Conservation (phyloP, 2,113 vertebrate genomes). For the Acinonyx jubatus region DNA sequence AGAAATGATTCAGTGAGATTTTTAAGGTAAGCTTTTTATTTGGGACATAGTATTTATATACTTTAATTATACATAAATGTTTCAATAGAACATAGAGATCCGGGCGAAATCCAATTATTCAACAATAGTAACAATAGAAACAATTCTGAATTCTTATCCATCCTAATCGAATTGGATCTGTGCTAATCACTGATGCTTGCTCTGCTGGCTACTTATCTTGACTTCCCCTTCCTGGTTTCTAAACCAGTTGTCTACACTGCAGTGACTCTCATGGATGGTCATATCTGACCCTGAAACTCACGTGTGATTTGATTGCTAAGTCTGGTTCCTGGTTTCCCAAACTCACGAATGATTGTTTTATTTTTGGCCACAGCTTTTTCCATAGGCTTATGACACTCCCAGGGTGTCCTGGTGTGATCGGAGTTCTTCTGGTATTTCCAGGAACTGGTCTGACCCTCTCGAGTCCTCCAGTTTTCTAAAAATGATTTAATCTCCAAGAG, state of each 20-base stretch:
- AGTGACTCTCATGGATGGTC: not conserved
- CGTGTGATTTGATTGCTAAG: not conserved
- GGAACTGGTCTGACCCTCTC: not conserved
- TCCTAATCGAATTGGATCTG: not conserved
- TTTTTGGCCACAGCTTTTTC: not conserved
- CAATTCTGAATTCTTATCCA: not conserved
- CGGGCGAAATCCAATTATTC: not conserved
- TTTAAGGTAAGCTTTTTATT: constrained; percentile 19
- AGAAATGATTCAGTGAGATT: constrained; percentile 15
- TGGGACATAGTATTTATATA: not conserved
- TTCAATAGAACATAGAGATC: not conserved
- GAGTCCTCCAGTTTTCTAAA: constrained; percentile 16
- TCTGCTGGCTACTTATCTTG: not conserved
- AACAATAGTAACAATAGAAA: not conserved
- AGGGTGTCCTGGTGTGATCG: not conserved
- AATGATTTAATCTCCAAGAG: not conserved
- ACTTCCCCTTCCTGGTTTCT: constrained; percentile 18
- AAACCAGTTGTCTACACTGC: not conserved
- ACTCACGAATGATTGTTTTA: not conserved
- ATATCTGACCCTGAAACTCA: not conserved
- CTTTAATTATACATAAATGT: not conserved
- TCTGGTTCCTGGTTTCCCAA: not conserved
- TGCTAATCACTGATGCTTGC: not conserved
- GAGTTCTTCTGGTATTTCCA: not conserved
- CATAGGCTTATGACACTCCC: not conserved